Evolutionary conservation across 2,888 invertebrate genomes (phyloP).

Genomic region (Eristalis pertinax): DNA sequence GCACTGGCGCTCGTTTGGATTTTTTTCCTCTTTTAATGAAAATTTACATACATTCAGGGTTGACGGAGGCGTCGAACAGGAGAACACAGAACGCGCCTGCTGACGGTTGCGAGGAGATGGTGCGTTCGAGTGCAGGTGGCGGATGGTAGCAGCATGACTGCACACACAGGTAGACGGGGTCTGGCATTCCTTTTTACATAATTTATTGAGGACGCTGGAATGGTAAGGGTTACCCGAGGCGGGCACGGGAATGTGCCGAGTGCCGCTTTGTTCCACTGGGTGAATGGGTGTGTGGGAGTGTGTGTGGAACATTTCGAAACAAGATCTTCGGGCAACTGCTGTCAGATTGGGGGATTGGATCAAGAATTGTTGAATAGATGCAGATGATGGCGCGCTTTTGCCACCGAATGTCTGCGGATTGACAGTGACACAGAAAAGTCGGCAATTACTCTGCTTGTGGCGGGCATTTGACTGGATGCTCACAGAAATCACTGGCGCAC

Average conservation of each 20-base stretch:
- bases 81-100: background rate
- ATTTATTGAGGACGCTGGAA: background rate
- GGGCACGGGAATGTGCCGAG: background rate
- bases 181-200: background rate
- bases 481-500: too few species aligned
- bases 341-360: background rate
- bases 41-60: background rate
- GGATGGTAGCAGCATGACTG: background rate
- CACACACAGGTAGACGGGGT: background rate
- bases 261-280: too few species aligned
- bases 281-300: background rate
- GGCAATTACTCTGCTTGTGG: too few species aligned
- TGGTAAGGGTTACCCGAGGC: background rate
- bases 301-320: background rate
- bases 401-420: background rate
- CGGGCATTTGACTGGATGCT: too few species aligned
- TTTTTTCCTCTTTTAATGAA: background rate
- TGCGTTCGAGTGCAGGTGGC: background rate
- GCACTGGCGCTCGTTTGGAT: background rate
- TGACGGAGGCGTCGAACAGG: slow-evolving; percentile 6
- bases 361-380: background rate
- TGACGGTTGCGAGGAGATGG: background rate
- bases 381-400: background rate
- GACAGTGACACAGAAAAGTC: background rate
- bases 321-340: background rate